A percentile compares a stretch with the other conserved stretches of the same genome.
phyloP scores from a whole-genome alignment of 2,888 invertebrate species.

The Geotrupes spiniger region DNA sequence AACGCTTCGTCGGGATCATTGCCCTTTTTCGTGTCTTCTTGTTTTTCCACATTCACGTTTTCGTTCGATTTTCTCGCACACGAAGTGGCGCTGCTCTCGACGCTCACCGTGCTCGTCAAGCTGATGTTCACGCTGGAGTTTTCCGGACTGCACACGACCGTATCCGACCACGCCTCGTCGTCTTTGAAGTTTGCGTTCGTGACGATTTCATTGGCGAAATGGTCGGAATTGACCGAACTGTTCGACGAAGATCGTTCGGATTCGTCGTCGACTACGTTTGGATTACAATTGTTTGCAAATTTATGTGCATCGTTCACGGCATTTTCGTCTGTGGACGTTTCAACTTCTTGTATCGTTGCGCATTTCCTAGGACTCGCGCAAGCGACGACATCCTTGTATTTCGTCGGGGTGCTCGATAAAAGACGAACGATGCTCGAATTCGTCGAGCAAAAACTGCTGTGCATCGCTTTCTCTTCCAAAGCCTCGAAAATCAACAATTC shows the following conservation, averaged over 20 bases:
- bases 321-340: neutral
- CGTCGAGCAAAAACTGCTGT: slow-evolving; percentile 65
- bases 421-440: slow-evolving; percentile 45
- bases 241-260: slow-evolving; percentile 1
- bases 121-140: slow-evolving; percentile 11
- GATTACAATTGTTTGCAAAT: neutral
- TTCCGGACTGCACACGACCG: slow-evolving; percentile 13
- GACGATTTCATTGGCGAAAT: slow-evolving; percentile 16
- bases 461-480: slow-evolving; percentile 71
- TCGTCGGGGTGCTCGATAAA: slow-evolving; percentile 39
- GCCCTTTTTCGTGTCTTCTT: slow-evolving; percentile 34
- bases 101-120: slow-evolving; percentile 4
- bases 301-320: neutral
- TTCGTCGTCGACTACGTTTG: neutral
- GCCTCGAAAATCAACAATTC: slow-evolving; percentile 76
- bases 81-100: slow-evolving; percentile 5
- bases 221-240: slow-evolving; percentile 30
- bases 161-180: slow-evolving; percentile 19
- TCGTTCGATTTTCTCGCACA: neutral
- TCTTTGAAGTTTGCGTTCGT: slow-evolving; percentile 14
- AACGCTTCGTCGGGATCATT: slow-evolving; percentile 54
- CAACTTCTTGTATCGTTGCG: neutral
- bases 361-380: neutral
- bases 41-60: neutral
- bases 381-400: slow-evolving; percentile 10